A percentile compares a stretch with the other conserved stretches of the same genome.
Evolutionary conservation across 2,113 vertebrate species (phyloP).

Genomic region (Myiagra hebetior): DNA sequence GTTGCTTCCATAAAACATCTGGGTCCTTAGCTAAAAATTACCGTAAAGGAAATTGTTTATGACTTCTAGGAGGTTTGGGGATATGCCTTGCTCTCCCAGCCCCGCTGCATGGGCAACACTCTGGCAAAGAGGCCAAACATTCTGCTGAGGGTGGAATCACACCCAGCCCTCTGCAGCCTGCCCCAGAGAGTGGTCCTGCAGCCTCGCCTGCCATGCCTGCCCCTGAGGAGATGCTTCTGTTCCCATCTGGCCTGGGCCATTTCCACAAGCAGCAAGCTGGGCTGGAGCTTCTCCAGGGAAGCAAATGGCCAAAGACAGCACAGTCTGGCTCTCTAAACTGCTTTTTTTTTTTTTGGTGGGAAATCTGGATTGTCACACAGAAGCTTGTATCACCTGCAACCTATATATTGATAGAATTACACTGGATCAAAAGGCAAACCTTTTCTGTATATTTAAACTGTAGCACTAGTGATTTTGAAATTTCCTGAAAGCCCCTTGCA

Average conservation of each 20-base stretch:
- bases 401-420: not conserved
- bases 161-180: not conserved
- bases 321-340: not conserved
- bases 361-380: not conserved
- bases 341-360: too few species aligned
- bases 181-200: not conserved
- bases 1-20: not conserved
- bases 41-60: not conserved
- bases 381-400: not conserved
- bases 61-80: not conserved
- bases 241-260: not conserved
- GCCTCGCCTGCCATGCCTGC: not conserved
- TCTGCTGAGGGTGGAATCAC: not conserved
- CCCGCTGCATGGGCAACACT: rapidly evolving
- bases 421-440: not conserved
- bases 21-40: not conserved
- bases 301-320: not conserved
- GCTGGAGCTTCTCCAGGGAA: not conserved
- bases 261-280: not conserved
- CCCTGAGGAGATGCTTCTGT: rapidly evolving
- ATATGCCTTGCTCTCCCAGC: not conserved
- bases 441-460: not conserved
- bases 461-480: not conserved
- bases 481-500: not conserved
- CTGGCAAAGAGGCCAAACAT: not conserved